Conservation (phyloP, 2,113 vertebrate genomes). For the Pygoscelis adeliae region DNA sequence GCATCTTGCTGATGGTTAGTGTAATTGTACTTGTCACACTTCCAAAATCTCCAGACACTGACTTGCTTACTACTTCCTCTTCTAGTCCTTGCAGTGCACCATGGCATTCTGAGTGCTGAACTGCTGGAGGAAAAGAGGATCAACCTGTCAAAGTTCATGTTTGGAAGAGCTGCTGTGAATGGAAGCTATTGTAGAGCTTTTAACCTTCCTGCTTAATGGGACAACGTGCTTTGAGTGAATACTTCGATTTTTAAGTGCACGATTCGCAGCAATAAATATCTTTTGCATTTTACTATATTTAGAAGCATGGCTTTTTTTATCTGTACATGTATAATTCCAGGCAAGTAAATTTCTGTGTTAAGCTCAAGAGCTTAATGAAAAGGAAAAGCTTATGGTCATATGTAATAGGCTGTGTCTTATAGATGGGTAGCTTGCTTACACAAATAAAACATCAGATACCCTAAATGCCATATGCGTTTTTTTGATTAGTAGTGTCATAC, state of each 20-base stretch:
- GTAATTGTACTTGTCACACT: background rate
- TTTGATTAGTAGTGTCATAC: background rate
- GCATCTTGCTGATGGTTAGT: background rate
- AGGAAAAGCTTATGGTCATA: background rate
- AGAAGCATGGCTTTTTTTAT: background rate
- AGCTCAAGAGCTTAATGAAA: background rate
- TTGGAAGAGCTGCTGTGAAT: conserved; percentile 31
- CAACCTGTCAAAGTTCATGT: conserved; percentile 37
- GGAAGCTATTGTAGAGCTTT: background rate
- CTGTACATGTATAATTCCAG: background rate
- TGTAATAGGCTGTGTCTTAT: background rate
- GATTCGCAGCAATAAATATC: conserved; percentile 4
- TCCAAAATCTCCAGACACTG: background rate
- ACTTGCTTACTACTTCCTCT: background rate
- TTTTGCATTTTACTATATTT: conserved; percentile 34
- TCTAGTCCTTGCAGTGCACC: conserved; percentile 77
- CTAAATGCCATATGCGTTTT: background rate
- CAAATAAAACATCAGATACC: background rate
- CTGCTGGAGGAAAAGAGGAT: background rate
- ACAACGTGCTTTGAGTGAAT: background rate
- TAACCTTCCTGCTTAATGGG: conserved; percentile 7
- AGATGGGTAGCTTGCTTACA: background rate
- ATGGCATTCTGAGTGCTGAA: conserved; percentile 76
- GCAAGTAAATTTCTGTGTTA: background rate
- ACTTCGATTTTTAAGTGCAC: background rate